Conservation (phyloP, 2,888 invertebrate species). For the Branchipolynoe longqiensis region DNA sequence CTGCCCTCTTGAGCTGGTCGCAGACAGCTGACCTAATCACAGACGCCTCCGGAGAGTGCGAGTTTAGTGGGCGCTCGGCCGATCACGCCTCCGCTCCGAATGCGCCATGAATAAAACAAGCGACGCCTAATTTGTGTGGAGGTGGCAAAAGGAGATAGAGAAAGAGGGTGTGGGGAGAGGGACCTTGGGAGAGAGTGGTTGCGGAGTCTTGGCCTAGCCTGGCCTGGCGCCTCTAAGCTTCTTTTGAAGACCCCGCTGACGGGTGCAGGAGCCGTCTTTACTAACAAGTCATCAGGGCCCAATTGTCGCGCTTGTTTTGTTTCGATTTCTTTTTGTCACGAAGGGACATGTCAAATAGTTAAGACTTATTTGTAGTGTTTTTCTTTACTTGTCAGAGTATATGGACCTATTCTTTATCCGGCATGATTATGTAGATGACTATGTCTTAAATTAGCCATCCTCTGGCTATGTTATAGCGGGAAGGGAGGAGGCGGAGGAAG, state of each 20-base stretch:
- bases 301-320: too few relatives aligned
- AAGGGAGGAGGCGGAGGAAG: neutral
- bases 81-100: conserved; percentile 1
- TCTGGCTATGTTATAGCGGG: neutral
- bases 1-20: too few relatives aligned
- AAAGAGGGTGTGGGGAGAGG: neutral
- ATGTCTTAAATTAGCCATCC: neutral
- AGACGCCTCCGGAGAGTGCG: conserved; percentile 13
- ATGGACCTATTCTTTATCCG: too few relatives aligned
- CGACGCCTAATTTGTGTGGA: conserved; percentile 8
- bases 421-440: neutral
- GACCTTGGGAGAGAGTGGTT: too few relatives aligned
- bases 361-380: too few relatives aligned
- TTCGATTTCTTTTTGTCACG: too few relatives aligned
- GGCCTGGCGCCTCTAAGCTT: conserved; percentile 5
- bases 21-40: conserved; percentile 43
- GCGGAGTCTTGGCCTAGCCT: too few relatives aligned
- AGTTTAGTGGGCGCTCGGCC: conserved; percentile 24
- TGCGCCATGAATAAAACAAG: conserved; percentile 43
- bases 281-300: too few relatives aligned
- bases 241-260: neutral
- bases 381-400: too few relatives aligned
- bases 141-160: neutral
- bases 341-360: too few relatives aligned
- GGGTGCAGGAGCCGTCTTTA: too few relatives aligned